Evolutionary conservation across 2,888 invertebrate genomes (phyloP), one percentile per base, ranked within the genome.

Genomic region (Agrochola lota): DNA sequence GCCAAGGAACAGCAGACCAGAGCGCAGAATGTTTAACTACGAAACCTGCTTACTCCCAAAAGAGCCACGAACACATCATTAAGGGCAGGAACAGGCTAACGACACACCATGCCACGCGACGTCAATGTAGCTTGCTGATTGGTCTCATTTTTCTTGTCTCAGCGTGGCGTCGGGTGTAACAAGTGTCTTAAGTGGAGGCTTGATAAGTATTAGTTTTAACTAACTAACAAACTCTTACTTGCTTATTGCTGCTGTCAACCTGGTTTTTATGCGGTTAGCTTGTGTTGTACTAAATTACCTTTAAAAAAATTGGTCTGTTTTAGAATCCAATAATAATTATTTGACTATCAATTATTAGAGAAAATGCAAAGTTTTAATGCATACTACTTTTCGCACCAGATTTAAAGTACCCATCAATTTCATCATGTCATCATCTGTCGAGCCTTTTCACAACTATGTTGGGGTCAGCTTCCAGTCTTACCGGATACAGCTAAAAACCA

Each of bases 1-100:
- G 96, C 96, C 0, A 92, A 90, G 77, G 90, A 90, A n/a, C 68
- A 57, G 6, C 68, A 68, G 68, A 17, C 9, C 15, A 57, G 3
- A 57, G 2, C 9, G 68, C 30, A 68, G 35, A n/a, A 35, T 57
- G 57, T 35, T 68, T 68, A 68, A 23, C 30, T 57, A 17, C 15
- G 23, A 55, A 55, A 49, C 30, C 49, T 30, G 49, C 49, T 30
- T 52, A 68, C 23, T 52, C 15, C 8, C 5, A 30, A 68, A 68
- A 30, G 68, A 46, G 46, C 26, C 12, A 26, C 4, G 67, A 68
- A 68, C 23, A 15, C 20, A 20, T 23, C 0, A 23, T 30, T 20
- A 26, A 30, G 8, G 20, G 23, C 5, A 23, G 49, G 52, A 49
- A 30, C 15, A 23, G 23, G 8, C 49, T 46, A 11, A 12, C 11